phyloP scores from a whole-genome alignment of 2,888 invertebrate genomes.

The Frankliniella fusca region DNA sequence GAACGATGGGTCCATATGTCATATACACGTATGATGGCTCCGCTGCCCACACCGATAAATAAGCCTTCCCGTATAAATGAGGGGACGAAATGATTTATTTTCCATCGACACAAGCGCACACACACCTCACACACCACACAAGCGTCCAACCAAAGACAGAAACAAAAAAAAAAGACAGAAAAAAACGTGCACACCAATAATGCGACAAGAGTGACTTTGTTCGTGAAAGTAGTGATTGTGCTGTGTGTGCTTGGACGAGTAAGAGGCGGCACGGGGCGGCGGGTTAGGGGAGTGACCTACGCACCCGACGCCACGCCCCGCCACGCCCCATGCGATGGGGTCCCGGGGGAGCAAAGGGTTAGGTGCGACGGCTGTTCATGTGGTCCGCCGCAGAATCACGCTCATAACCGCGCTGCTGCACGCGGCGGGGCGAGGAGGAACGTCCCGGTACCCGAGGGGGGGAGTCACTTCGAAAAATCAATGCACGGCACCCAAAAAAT shows the following conservation, averaged over 20 bases:
- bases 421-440: too few species aligned
- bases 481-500: too few species aligned
- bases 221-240: background rate
- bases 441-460: too few species aligned
- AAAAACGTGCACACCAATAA: background rate
- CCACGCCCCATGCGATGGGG: background rate
- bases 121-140: background rate
- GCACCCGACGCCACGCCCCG: background rate
- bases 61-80: constrained; percentile 18
- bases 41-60: constrained; percentile 23
- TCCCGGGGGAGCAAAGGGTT: background rate
- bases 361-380: background rate
- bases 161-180: too few species aligned
- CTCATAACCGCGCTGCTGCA: background rate
- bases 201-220: background rate
- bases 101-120: background rate
- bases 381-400: background rate
- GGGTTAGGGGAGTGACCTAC: background rate
- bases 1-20: constrained; percentile 24
- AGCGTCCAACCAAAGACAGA: background rate
- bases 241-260: background rate
- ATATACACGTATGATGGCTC: constrained; percentile 14
- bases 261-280: background rate
- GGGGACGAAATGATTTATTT: constrained; percentile 19
- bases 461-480: too few species aligned